Evolutionary conservation across 2,113 vertebrate genomes (phyloP).

Genomic region (Leptodactylus fuscus): DNA sequence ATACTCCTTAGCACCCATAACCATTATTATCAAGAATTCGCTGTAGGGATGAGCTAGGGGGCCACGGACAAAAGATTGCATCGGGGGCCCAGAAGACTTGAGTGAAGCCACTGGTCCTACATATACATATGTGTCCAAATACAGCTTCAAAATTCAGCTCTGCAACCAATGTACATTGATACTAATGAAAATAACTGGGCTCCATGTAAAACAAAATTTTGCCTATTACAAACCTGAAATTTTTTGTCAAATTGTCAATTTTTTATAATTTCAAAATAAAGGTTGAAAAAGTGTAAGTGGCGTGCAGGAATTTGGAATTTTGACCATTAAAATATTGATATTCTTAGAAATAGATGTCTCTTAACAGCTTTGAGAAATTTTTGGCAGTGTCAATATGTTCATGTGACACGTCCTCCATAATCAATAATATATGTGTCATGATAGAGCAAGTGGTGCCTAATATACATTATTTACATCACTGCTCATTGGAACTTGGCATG

Average conservation of each 20-base stretch:
- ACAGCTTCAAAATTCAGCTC: too few relatives aligned
- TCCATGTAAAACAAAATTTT: too few relatives aligned
- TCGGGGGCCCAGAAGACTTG: too few relatives aligned
- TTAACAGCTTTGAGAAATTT: neutral
- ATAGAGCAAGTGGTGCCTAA: neutral
- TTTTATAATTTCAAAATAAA: neutral
- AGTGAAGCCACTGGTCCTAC: too few relatives aligned
- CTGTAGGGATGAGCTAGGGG: too few relatives aligned
- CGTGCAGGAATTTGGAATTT: neutral
- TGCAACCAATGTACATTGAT: too few relatives aligned
- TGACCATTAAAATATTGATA: neutral
- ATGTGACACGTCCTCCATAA: neutral
- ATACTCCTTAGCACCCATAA: too few relatives aligned
- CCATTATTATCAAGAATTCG: too few relatives aligned
- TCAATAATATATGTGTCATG: constrained; percentile 7
- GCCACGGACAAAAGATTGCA: too few relatives aligned
- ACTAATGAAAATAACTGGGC: too few relatives aligned
- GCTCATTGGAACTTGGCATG: constrained; percentile 9
- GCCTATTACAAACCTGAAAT: neutral
- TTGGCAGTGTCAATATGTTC: neutral
- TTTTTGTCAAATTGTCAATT: neutral
- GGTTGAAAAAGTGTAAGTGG: neutral
- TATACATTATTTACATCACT: constrained; percentile 16
- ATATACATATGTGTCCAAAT: too few relatives aligned
- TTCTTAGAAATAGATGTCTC: neutral